phyloP scores from a whole-genome alignment of 2,888 invertebrate species.

The Euplagia quadripunctaria region DNA sequence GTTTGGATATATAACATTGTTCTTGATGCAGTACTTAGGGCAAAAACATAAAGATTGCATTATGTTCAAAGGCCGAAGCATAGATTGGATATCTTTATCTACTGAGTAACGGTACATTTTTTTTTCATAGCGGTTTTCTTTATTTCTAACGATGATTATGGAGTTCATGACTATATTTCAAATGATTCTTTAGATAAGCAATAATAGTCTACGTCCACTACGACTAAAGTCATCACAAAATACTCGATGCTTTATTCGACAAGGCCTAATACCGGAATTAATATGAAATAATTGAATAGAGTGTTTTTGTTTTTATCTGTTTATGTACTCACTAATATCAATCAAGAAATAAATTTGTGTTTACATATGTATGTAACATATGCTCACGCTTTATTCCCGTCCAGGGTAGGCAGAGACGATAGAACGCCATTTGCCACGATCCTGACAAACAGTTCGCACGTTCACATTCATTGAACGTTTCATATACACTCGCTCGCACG shows the following conservation, averaged over 20 bases:
- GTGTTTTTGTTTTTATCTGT: neutral
- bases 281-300: neutral
- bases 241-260: neutral
- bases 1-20: slow-evolving; percentile 37
- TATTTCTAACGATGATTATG: neutral
- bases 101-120: slow-evolving; percentile 19
- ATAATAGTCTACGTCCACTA: neutral
- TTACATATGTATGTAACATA: too few relatives aligned
- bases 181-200: neutral
- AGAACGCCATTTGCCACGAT: too few relatives aligned
- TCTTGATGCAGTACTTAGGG: slow-evolving; percentile 39
- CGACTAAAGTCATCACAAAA: neutral
- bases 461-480: too few relatives aligned
- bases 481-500: too few relatives aligned
- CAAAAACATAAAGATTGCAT: slow-evolving; percentile 31
- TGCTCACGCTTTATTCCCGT: too few relatives aligned
- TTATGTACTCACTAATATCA: neutral
- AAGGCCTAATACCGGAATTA: neutral
- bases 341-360: neutral
- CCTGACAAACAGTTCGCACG: too few relatives aligned
- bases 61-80: slow-evolving; percentile 38
- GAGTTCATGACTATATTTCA: neutral
- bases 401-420: too few relatives aligned
- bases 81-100: slow-evolving; percentile 36
- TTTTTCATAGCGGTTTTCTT: neutral